These are phyloP conservation scores for Xestia ashworthii DNA, from an alignment of 2,888 invertebrate species.

Conservation along the genomic window DNA sequence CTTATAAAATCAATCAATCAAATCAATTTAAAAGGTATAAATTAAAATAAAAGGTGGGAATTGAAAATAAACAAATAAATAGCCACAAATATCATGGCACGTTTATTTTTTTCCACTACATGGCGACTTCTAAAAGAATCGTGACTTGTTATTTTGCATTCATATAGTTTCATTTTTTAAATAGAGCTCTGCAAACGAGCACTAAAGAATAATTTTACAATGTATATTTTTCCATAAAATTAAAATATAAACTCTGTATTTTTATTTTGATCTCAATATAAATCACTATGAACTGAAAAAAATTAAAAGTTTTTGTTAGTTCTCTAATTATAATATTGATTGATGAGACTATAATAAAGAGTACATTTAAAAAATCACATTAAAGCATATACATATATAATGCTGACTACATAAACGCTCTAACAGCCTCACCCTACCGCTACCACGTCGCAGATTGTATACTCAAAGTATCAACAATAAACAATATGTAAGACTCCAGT, in stretches of 20 bases:
- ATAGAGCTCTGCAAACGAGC: slow-evolving; percentile 87
- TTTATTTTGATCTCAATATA: slow-evolving; percentile 88
- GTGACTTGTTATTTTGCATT: slow-evolving; percentile 91
- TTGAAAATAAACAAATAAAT: slow-evolving; percentile 79
- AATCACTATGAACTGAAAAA: slow-evolving; percentile 89
- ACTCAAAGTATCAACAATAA: slow-evolving; percentile 86
- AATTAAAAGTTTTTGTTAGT: slow-evolving; percentile 89
- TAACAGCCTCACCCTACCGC: slow-evolving; percentile 84
- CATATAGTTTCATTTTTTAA: slow-evolving; percentile 87
- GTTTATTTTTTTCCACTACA: slow-evolving; percentile 91
- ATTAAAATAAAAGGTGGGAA: slow-evolving; percentile 41
- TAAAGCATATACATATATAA: slow-evolving; percentile 91
- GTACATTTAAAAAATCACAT: slow-evolving; percentile 91
- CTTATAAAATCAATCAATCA: no score
- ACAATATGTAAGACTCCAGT: slow-evolving; percentile 80
- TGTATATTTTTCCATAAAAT: slow-evolving; percentile 89
- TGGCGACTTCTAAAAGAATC: slow-evolving; percentile 91
- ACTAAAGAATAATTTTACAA: slow-evolving; percentile 88
- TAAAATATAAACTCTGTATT: slow-evolving; percentile 90
- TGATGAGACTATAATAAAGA: slow-evolving; percentile 90
- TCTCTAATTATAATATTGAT: slow-evolving; percentile 88
- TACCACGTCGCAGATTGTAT: slow-evolving; percentile 72
- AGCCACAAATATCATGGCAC: slow-evolving; percentile 91
- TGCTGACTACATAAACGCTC: slow-evolving; percentile 90
- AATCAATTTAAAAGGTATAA: slow-evolving; percentile 2